Percentiles rank a stretch among this genome's conserved stretches.
phyloP scores from a whole-genome alignment of 2,113 vertebrate species.

The Terrapene triunguis region DNA sequence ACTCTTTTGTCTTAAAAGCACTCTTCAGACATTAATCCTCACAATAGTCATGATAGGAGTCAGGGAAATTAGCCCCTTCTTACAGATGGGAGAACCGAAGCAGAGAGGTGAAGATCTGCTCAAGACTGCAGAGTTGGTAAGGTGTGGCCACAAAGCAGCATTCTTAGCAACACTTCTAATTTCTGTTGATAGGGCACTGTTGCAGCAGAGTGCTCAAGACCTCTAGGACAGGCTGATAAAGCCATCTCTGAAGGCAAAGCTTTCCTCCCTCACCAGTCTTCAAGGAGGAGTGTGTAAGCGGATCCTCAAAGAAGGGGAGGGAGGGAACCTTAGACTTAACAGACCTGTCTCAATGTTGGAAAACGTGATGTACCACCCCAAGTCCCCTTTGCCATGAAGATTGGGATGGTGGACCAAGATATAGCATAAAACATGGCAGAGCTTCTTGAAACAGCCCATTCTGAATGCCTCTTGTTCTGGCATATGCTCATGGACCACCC shows the following conservation, averaged over 20 bases:
- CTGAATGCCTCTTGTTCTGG: neutral
- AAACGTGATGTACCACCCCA: neutral
- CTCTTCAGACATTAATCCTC: neutral
- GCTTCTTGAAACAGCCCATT: neutral
- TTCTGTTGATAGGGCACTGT: neutral
- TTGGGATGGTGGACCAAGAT: neutral
- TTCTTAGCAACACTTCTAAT: neutral
- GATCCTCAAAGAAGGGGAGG: neutral
- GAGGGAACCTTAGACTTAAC: neutral
- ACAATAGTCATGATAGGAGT: neutral
- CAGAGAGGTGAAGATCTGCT: neutral
- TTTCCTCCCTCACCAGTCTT: neutral
- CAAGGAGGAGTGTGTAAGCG: neutral
- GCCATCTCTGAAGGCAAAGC: neutral
- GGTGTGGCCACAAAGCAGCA: neutral
- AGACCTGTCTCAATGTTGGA: neutral
- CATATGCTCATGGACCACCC: neutral
- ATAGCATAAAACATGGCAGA: neutral
- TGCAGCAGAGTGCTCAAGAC: neutral
- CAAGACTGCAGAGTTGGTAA: neutral
- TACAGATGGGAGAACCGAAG: neutral
- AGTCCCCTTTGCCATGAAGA: neutral
- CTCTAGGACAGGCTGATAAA: neutral
- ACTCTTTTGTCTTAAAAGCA: neutral
- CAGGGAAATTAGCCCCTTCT: neutral